Base-by-base conservation (phyloP, 2,797 vertebrate genomes). In the Protonibea diacanthus region DNA sequence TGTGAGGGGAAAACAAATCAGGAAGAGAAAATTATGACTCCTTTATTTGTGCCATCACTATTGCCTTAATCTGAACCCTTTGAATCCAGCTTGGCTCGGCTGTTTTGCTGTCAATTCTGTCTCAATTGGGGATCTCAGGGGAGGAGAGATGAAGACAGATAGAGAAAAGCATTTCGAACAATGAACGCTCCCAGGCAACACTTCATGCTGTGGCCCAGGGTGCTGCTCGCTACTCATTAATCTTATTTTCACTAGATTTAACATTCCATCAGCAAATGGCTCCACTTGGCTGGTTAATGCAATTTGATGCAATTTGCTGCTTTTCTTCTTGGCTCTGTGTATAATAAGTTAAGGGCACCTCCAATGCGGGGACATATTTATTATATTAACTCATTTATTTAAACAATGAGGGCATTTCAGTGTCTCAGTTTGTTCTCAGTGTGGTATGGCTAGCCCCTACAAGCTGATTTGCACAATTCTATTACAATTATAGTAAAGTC, bases 221-320 rank as follows among this genome's bases (percentile, higher is more conserved):
- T 91, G 86, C 91, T 74, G 73, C 77, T 80, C 60, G 23, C 67
- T 89, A 48, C 90, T 93, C 91, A 94, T 96, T 95, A 92, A 93
- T 95, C 91, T 92, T 93, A 89, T 93, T 93, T 92, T 90, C 89
- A 90, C 83, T 86, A 87, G 88, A 94, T 93, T 95, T 94, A 94
- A 91, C 87, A 88, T 94, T 92, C 83, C 91, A 91, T 95, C 92
- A 93, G 92, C 86, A 91, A 90, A 91, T 80, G 83, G 89, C 87
- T 92, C 68, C 91, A 91, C 88, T 93, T 88, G 86, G 74, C 90
- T 90, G 87, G 85, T 90, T 92, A 93, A 94, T 92, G 88, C 89
- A 94, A 93, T 92, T 92, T 92, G 83, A 90, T 93, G 87, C 86
- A 88, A 91, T 94, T 93, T 94, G 83, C 74, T 85, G 70, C 87